Conservation (phyloP, 2,888 invertebrate species). For the Drosophila koepferae region DNA sequence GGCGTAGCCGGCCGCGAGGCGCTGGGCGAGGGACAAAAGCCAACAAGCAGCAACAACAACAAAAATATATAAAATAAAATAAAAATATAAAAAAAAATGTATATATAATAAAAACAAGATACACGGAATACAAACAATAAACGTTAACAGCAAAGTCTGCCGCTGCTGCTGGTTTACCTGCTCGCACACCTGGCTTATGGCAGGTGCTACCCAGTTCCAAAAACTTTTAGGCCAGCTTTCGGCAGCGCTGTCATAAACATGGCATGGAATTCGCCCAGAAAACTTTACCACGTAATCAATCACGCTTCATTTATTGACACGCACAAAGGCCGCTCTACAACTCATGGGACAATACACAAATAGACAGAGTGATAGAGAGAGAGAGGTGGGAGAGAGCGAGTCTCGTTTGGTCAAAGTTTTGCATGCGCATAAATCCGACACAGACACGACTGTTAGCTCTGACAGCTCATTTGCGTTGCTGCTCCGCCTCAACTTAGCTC, state of each 20-base stretch:
- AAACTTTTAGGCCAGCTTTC: constrained; percentile 11
- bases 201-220: constrained; percentile 8
- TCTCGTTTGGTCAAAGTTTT: constrained; percentile 56
- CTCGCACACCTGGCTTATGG: constrained; percentile 52
- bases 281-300: constrained; percentile 77
- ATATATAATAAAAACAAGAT: constrained; percentile 57
- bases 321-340: constrained; percentile 54
- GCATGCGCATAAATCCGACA: constrained; percentile 64
- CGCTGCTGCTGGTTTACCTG: neutral
- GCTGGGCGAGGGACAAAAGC: constrained; percentile 3
- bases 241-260: constrained; percentile 60
- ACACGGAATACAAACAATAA: constrained; percentile 77
- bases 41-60: no score
- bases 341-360: constrained; percentile 19
- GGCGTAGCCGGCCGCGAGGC: constrained; percentile 41
- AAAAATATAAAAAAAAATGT: constrained; percentile 2
- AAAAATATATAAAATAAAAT: neutral
- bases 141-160: constrained; percentile 50
- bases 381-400: neutral
- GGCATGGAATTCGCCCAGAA: constrained; percentile 62
- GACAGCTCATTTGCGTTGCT: constrained; percentile 69
- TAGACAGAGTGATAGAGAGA: neutral
- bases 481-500: neutral
- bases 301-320: constrained; percentile 81
- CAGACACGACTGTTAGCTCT: constrained; percentile 39